Conservation (phyloP, 2,797 vertebrate species). For the Chelon auratus region DNA sequence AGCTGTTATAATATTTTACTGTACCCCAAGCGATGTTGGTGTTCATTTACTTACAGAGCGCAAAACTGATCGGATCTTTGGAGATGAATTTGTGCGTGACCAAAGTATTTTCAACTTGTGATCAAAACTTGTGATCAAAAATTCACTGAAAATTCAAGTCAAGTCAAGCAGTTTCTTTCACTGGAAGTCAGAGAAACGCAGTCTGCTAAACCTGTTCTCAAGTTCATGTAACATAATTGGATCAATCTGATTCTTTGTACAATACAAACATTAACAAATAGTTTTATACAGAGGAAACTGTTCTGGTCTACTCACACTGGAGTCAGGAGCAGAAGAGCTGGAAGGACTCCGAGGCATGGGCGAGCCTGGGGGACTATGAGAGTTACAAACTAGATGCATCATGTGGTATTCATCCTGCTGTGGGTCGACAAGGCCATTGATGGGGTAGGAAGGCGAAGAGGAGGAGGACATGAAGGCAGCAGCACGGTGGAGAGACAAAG, state of each 20-base stretch:
- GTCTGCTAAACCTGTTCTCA: not conserved
- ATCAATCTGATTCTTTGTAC: not conserved
- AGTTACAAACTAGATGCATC: slow-evolving; percentile 95
- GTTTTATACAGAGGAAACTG: not conserved
- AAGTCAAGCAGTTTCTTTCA: not conserved
- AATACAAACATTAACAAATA: not conserved
- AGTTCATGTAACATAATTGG: not conserved
- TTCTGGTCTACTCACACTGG: slow-evolving; percentile 85
- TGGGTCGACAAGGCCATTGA: slow-evolving; percentile 14
- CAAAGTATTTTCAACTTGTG: too few relatives aligned
- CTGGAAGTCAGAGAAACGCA: not conserved
- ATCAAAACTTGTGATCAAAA: too few relatives aligned
- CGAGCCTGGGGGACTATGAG: slow-evolving; percentile 90
- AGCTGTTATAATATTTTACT: too few relatives aligned
- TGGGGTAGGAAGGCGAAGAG: not conserved
- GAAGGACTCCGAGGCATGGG: slow-evolving; percentile 82
- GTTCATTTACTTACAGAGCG: too few relatives aligned
- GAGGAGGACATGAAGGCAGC: slow-evolving; percentile 7
- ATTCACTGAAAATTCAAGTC: too few relatives aligned
- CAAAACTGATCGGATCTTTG: too few relatives aligned
- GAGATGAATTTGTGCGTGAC: too few relatives aligned
- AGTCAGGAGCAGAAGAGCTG: slow-evolving; percentile 66
- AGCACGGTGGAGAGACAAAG: slow-evolving; percentile 9
- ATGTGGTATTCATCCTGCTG: slow-evolving; percentile 98
- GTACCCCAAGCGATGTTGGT: too few relatives aligned